Conservation (phyloP, 2,113 vertebrate species). For the Bostrychus sinensis region DNA sequence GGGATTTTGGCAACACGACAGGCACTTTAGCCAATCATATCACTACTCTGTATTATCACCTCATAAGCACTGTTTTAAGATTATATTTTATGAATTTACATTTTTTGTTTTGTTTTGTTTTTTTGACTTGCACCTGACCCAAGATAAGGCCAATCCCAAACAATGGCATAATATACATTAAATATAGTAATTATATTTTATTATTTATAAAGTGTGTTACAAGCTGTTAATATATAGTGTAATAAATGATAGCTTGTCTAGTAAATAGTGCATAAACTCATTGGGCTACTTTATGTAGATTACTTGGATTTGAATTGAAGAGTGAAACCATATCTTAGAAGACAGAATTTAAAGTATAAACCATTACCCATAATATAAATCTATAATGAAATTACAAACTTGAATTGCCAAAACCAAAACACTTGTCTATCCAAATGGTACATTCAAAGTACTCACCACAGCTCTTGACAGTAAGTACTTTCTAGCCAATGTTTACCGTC, state of each 20-base stretch:
- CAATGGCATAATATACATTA: neutral
- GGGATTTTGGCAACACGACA: slow-evolving; percentile 40
- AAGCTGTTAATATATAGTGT: neutral
- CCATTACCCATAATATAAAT: neutral
- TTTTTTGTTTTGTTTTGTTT: neutral
- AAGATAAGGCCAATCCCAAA: too few relatives aligned
- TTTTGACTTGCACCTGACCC: slow-evolving; percentile 26
- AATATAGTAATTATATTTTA: neutral
- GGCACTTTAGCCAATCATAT: slow-evolving; percentile 50
- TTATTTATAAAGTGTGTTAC: neutral
- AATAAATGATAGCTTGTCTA: neutral
- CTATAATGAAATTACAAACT: neutral
- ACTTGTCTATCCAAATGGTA: neutral
- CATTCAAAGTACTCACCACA: slow-evolving; percentile 57
- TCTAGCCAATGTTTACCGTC: slow-evolving; percentile 52
- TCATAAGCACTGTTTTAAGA: slow-evolving; percentile 25
- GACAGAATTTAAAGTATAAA: neutral
- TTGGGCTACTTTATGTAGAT: too few relatives aligned
- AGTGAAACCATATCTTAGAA: too few relatives aligned
- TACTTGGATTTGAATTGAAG: neutral
- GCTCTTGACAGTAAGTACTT: slow-evolving; percentile 21
- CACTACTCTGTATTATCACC: slow-evolving; percentile 40
- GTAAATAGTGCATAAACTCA: neutral
- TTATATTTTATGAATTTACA: slow-evolving; percentile 4
- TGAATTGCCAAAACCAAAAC: slow-evolving; percentile 1